Conservation (phyloP, 2,888 invertebrate species). For the Eledona agricola region DNA sequence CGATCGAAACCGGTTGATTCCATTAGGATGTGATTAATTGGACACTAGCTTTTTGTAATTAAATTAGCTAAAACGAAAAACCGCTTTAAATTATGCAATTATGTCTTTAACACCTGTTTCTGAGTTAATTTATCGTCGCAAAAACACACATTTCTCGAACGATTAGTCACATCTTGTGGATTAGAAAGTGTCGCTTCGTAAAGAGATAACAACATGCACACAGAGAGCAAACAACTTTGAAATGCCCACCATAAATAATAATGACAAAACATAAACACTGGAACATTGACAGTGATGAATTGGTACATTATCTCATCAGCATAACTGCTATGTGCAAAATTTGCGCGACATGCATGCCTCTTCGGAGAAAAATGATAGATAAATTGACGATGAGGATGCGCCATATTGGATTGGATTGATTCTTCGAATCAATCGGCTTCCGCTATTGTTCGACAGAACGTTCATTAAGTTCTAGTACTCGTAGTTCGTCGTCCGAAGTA, state of each 20-base stretch:
- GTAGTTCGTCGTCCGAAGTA: no score
- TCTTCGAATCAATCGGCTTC: no score
- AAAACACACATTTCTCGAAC: conserved; percentile 1
- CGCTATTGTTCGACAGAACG: no score
- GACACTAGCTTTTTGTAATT: conserved; percentile 1
- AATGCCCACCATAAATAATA: conserved; percentile 19
- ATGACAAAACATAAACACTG: conserved; percentile 21
- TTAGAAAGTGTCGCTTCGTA: conserved; percentile 15
- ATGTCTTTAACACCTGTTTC: conserved; percentile 17
- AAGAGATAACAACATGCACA: conserved; percentile 8
- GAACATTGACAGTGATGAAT: conserved; percentile 21
- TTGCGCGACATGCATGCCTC: conserved; percentile 13
- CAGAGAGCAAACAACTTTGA: conserved; percentile 6
- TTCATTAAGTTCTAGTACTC: no score
- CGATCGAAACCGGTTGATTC: conserved; percentile 4
- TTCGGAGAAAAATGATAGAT: conserved; percentile 2
- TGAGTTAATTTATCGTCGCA: conserved; percentile 3
- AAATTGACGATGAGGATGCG: no score
- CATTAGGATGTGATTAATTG: conserved; percentile 4
- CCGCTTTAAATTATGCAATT: conserved; percentile 9
- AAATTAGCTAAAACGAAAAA: conserved; percentile 4
- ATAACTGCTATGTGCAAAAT: conserved; percentile 17
- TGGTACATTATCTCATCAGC: conserved; percentile 15
- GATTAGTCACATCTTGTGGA: conserved; percentile 5
- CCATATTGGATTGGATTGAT: no score